A percentile compares a stretch with the other conserved stretches of the same genome.
Evolutionary conservation across 37 sponge, comb jelly and placozoan genomes (phyloP).

Genomic region (Tethya wilhelma): DNA sequence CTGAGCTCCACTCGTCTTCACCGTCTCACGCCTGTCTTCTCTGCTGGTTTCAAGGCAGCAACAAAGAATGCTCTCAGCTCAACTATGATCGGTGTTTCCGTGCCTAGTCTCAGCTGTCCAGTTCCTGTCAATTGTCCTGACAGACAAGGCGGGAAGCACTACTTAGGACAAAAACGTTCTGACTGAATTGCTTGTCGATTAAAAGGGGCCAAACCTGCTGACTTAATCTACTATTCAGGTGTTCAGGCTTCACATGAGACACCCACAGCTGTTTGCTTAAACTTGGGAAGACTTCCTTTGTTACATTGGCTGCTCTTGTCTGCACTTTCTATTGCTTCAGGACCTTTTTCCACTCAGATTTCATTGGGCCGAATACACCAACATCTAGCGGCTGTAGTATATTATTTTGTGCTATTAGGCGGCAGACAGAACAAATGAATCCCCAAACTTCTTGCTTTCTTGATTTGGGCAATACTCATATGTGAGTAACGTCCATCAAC

Average conservation of each 20-base stretch:
- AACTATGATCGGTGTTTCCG: conserved; percentile 12
- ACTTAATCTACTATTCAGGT: neutral
- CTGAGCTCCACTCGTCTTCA: neutral
- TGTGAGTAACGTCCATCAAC: conserved; percentile 40
- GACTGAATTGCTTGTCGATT: conserved; percentile 9
- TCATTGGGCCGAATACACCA: conserved; percentile 23
- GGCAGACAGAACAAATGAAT: conserved; percentile 42
- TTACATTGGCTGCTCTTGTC: neutral
- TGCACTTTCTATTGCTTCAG: neutral
- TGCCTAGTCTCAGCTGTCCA: neutral
- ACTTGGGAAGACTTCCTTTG: neutral
- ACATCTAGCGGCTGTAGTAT: conserved; percentile 54
- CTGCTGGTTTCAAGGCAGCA: conserved; percentile 11
- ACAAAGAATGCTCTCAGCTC: conserved; percentile 12
- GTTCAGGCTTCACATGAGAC: too few species aligned
- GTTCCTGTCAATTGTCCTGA: neutral
- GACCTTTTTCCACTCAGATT: too few species aligned
- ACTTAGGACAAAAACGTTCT: neutral
- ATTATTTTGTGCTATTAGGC: conserved; percentile 37
- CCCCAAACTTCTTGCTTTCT: neutral
- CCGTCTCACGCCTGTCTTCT: neutral
- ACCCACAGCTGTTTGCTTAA: too few species aligned
- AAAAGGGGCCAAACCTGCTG: conserved; percentile 10
- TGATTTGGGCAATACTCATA: conserved; percentile 4
- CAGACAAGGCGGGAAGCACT: neutral